Percentiles rank a stretch among this genome's conserved stretches.
Evolutionary conservation across 2,113 vertebrate genomes (phyloP).

Genomic region (Mesoclemmys tuberculata): DNA sequence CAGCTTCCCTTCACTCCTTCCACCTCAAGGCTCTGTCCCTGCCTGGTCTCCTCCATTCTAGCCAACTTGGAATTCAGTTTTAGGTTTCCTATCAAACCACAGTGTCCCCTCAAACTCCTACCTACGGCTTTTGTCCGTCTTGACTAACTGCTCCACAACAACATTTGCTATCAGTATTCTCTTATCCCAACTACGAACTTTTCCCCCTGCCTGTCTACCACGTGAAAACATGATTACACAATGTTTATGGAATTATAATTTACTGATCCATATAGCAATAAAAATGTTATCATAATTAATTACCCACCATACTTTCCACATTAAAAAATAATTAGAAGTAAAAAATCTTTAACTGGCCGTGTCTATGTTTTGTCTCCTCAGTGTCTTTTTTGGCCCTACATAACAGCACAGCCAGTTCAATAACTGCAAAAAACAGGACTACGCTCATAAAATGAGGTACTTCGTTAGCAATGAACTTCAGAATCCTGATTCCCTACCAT

Average conservation of each 20-base stretch:
- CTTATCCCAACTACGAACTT: not conserved
- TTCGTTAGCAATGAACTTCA: constrained; percentile 57
- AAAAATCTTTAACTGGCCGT: not conserved
- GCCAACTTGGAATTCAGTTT: not conserved
- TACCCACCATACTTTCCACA: not conserved
- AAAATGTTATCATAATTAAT: not conserved
- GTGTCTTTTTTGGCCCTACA: constrained; percentile 33
- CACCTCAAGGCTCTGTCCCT: not conserved
- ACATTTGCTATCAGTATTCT: not conserved
- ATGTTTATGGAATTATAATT: constrained; percentile 1
- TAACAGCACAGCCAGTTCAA: constrained; percentile 37
- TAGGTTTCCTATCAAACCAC: not conserved
- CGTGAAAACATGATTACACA: not conserved
- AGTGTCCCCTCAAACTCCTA: not conserved
- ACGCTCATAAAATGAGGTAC: constrained; percentile 40
- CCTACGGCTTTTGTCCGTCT: not conserved
- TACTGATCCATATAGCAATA: not conserved
- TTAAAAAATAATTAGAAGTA: not conserved
- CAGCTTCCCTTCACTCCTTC: not conserved
- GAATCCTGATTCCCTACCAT: constrained; percentile 7
- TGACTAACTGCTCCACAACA: not conserved
- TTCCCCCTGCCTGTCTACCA: not conserved
- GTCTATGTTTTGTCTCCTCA: constrained; percentile 17
- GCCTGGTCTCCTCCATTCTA: not conserved
- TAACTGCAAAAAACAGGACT: constrained; percentile 21